Conservation (phyloP, 23 tunicate species). For the Halocynthia aurantium region DNA sequence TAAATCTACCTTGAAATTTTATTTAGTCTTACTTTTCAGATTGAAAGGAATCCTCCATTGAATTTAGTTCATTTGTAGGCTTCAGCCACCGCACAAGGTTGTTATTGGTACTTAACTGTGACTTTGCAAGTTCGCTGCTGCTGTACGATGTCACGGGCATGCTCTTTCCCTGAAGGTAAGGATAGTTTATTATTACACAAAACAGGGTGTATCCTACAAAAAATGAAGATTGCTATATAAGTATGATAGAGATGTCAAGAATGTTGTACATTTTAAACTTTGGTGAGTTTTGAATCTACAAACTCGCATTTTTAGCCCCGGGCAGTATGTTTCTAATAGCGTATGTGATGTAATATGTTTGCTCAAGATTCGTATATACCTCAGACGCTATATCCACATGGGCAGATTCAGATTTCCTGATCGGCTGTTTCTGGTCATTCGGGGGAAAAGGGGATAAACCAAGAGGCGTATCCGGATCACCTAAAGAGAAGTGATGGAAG, state of each 20-base stretch:
- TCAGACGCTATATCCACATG: not conserved
- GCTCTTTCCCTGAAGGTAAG: not conserved
- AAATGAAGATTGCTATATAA: too few relatives aligned
- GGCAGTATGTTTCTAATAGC: too few relatives aligned
- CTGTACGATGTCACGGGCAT: not conserved
- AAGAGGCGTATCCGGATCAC: not conserved
- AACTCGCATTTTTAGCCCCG: too few relatives aligned
- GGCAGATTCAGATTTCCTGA: not conserved
- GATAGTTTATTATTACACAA: not conserved
- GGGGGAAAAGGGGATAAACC: not conserved
- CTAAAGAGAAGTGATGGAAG: not conserved
- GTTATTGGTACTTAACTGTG: not conserved
- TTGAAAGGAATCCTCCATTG: conserved; percentile 5
- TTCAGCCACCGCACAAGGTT: not conserved
- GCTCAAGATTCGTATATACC: not conserved
- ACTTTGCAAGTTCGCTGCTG: not conserved
- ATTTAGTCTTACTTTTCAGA: not conserved
- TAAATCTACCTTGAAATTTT: not conserved
- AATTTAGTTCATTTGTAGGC: not conserved
- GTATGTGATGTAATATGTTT: too few relatives aligned
- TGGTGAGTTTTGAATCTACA: too few relatives aligned
- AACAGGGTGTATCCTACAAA: too few relatives aligned
- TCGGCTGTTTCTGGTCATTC: not conserved
- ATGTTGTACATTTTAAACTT: too few relatives aligned
- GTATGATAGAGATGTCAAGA: too few relatives aligned